Conservation (phyloP, 2,113 vertebrate species). For the Acrocephalus kingi region DNA sequence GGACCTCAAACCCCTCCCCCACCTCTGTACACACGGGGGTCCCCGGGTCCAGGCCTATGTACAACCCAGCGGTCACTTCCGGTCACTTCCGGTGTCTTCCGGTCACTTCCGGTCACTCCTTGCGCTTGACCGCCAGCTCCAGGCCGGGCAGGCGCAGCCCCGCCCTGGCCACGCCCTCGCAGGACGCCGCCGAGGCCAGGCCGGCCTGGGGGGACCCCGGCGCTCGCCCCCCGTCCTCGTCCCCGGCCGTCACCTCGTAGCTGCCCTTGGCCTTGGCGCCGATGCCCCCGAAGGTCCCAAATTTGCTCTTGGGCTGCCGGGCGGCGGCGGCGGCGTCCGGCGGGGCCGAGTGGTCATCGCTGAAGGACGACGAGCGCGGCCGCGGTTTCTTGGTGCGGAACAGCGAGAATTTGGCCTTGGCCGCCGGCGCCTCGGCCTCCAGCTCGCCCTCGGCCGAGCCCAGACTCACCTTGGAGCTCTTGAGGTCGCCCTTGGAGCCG, state of each 20-base stretch:
- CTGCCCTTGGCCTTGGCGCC: conserved; percentile 90
- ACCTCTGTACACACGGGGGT: neutral
- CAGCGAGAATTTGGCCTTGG: conserved; percentile 85
- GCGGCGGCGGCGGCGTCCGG: neutral
- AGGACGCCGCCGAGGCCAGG: too few relatives aligned
- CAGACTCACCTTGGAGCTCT: conserved; percentile 79
- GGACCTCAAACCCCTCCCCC: neutral
- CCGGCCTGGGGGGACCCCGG: too few relatives aligned
- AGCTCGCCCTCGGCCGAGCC: conserved; percentile 76
- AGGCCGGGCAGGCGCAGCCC: conserved; percentile 5
- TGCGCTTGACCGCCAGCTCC: conserved; percentile 81
- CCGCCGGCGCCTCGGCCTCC: conserved; percentile 66
- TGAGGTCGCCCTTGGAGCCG: conserved; percentile 73
- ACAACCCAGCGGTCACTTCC: neutral
- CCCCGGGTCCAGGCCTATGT: neutral
- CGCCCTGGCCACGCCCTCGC: too few relatives aligned
- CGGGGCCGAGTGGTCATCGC: conserved; percentile 77
- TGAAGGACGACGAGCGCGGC: conserved; percentile 85
- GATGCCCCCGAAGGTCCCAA: conserved; percentile 93
- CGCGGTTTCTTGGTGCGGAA: conserved; percentile 80
- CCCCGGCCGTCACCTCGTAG: conserved; percentile 89
- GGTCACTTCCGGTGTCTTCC: too few relatives aligned
- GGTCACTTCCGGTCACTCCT: conserved; percentile 62
- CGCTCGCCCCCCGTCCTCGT: conserved; percentile 71
- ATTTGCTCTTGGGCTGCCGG: conserved; percentile 86